Base-by-base conservation (phyloP, 2,888 invertebrate genomes). In the Calliphora vomitoria region DNA sequence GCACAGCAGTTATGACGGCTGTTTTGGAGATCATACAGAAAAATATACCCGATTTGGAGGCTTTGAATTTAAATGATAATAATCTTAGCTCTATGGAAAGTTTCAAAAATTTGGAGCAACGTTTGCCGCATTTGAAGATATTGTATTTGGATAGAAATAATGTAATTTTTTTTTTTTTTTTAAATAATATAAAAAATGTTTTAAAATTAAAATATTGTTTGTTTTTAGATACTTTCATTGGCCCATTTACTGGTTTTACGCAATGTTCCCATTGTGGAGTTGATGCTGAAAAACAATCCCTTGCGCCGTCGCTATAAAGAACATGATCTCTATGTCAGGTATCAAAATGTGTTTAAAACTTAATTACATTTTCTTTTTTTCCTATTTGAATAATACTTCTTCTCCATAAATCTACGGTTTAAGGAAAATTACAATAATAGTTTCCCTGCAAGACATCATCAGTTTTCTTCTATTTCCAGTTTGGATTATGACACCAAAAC, bases 251-350 rank as follows among this genome's bases (percentile, higher is more conserved):
- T 92, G 79, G 91, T 91, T 25, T 92, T 98, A 78, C 96, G 96
- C 91, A 95, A 95, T 11, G 94, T 98, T 76, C 95, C 95, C 0
- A 94, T 98, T 55, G 94, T 96, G 15, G 98, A 98, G 92, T 93
- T 98, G 78, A 95, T 96, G 76, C 94, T 98, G 89, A 92, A 92
- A 86, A 96, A 96, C 95, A 95, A 86, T 88, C 91, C 81, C 74
- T 92, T 98, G 80, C 96, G 97, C 94, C 95, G 96, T 92, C 96
- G 96, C 94, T 97, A 96, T 94, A 96, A 95, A 93, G 96, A 97
- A 91, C 96, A 96, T 92, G 95, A 95, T 83, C 94, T 95, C 47
- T 98, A 98, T 92, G 95, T 98, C 95, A 98, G 98, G 97, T 98
- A 97, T 96, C 93, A 94, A 86, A 78, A 87, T 75, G 41, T 75